These are phyloP conservation scores for Synergus umbraculus DNA, from an alignment of 2,888 invertebrate genomes.

Conservation along the genomic window DNA sequence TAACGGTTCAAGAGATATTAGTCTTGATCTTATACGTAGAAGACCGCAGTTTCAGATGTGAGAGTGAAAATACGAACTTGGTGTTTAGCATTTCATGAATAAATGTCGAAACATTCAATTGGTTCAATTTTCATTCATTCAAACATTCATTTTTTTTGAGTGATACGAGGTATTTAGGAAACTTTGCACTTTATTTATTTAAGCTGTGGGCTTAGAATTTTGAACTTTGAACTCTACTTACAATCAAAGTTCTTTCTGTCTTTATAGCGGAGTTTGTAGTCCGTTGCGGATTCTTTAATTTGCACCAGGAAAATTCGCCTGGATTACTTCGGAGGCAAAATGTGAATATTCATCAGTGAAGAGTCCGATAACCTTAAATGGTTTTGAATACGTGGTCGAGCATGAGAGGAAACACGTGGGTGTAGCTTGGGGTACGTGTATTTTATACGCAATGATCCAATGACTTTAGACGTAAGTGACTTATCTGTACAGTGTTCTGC, in stretches of 20 bases:
- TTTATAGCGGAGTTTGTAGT: background rate
- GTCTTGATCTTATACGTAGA: background rate
- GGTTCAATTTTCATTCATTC: no score
- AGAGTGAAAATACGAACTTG: background rate
- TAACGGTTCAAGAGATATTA: background rate
- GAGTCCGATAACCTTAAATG: constrained; percentile 46
- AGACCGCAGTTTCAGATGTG: background rate
- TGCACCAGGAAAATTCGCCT: background rate
- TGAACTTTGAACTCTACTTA: no score
- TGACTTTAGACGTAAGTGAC: background rate
- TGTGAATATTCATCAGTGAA: constrained; percentile 14
- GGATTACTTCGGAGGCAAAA: background rate
- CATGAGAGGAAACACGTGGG: constrained; percentile 50
- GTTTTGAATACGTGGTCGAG: constrained; percentile 47
- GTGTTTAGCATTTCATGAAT: background rate
- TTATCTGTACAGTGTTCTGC: background rate
- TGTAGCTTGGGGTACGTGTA: constrained; percentile 49
- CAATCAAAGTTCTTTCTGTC: background rate
- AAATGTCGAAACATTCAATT: background rate
- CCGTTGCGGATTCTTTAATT: background rate
- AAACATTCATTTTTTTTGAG: no score
- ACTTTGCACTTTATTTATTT: no score
- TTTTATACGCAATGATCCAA: background rate
- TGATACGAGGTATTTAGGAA: no score
- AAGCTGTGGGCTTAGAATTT: no score